These are phyloP conservation scores for Stigmatopora nigra DNA, from an alignment of 2,113 vertebrate species.

Conservation along the genomic window DNA sequence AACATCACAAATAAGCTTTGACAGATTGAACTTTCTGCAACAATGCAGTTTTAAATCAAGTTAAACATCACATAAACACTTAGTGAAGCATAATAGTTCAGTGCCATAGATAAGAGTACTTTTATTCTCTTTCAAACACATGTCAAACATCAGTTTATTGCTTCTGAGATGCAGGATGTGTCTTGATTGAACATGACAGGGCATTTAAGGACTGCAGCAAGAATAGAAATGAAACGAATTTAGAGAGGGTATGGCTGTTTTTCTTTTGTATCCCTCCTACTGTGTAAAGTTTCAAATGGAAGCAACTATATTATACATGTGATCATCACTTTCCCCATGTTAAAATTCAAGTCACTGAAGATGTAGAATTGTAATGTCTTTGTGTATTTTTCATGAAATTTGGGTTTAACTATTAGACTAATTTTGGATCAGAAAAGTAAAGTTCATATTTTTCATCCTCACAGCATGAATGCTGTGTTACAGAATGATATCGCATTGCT, in stretches of 20 bases:
- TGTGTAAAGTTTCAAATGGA: too few species aligned
- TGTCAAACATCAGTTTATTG: neutral
- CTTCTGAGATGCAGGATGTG: neutral
- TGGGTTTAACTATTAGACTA: too few species aligned
- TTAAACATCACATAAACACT: neutral
- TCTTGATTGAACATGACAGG: conserved; percentile 1
- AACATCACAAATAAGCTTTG: neutral
- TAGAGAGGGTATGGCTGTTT: neutral
- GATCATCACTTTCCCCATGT: too few species aligned
- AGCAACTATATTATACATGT: too few species aligned
- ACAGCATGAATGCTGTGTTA: conserved; percentile 2
- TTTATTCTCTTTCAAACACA: neutral
- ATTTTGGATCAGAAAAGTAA: neutral
- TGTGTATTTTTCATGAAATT: too few species aligned
- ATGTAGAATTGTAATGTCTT: neutral
- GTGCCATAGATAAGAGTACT: neutral
- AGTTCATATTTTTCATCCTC: conserved; percentile 28
- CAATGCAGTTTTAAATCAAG: neutral
- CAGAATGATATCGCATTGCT: conserved; percentile 4
- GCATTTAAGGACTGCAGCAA: neutral
- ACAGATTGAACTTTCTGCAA: neutral
- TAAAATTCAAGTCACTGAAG: too few species aligned
- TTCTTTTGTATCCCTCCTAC: neutral
- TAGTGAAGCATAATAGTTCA: neutral
- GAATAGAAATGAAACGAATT: neutral